A percentile compares a stretch with the other conserved stretches of the same genome.
These are phyloP conservation scores for Cepaea hortensis DNA, from an alignment of 2,888 invertebrate species.

Conservation along the genomic window DNA sequence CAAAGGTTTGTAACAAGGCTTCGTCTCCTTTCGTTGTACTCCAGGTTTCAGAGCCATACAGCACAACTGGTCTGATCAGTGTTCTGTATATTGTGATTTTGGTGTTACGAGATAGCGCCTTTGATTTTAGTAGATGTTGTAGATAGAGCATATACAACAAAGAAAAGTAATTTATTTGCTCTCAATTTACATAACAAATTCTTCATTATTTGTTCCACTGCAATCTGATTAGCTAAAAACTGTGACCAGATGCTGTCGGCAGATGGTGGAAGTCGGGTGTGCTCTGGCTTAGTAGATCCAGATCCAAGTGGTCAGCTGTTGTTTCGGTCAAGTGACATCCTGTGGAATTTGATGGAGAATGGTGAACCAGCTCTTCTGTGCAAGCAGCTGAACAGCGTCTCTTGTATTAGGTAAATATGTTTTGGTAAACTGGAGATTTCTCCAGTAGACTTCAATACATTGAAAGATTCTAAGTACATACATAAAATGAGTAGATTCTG, in stretches of 20 bases:
- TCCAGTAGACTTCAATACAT: too few species aligned
- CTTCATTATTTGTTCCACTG: not conserved
- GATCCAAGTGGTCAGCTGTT: conserved; percentile 72
- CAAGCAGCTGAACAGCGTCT: conserved; percentile 71
- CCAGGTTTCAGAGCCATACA: too few species aligned
- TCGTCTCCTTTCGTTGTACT: too few species aligned
- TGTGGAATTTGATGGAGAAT: conserved; percentile 75
- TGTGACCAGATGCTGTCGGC: conserved; percentile 74
- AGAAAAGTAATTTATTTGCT: not conserved
- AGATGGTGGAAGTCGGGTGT: conserved; percentile 69
- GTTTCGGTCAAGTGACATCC: conserved; percentile 74
- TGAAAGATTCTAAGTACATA: too few species aligned
- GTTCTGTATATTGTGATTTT: not conserved
- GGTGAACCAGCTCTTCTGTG: conserved; percentile 67
- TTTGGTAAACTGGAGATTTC: not conserved
- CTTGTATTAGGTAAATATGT: conserved; percentile 69
- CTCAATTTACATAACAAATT: not conserved
- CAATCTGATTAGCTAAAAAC: conserved; percentile 65
- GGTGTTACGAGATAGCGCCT: not conserved
- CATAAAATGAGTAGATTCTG: too few species aligned
- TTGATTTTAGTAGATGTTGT: not conserved
- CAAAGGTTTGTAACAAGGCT: too few species aligned
- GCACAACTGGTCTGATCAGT: not conserved
- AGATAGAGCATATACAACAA: not conserved
- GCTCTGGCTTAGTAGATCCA: conserved; percentile 70